Evolutionary conservation across 2,113 vertebrate species (phyloP), one percentile per base, ranked within the genome.

Genomic region (Oreochromis spilurus): DNA sequence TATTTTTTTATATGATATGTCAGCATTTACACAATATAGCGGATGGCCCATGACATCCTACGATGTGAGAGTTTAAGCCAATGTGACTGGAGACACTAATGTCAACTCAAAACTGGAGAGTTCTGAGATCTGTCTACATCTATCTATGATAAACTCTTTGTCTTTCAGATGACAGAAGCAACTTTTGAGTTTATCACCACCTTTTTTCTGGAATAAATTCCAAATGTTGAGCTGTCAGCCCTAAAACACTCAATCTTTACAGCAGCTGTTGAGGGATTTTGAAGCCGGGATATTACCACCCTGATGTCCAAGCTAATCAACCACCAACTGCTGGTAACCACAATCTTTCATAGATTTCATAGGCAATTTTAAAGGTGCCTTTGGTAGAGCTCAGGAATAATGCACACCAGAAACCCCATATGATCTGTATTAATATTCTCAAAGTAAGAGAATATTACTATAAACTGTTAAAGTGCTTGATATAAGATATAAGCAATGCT

Each of bases 251-350:
- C 36, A 80, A 53, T 85, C 81, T 78, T 77, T 54, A 36, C 34
- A 88, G 82, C 79, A 84, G 87, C 54, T 43, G 89, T 53, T 86
- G 16, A 19, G 21, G 40, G 78, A 50, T 86, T 62, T 53, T n/a
- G 7, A 48, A 86, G 67, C 58, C 2, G 3, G 75, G 81, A 77
- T 14, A 40, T 72, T 80, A 43, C 53, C 40, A 52, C 52, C 26
- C 53, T 26, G 52, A 55, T 80, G 80, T 72, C 85, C 83, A 85
- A 70, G 78, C 84, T 72, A 82, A 87, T 93, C 72, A 89, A 40
- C 77, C 79, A 78, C 13, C 40, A 81, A 86, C 54, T 79, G 85
- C 53, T 54, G 77, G 21, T 31, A 57, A 29, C 55, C 58, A 55
- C 80, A 70, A 26, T 82, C 29, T 81, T 79, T 53, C 72, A 57